Base-by-base conservation (phyloP, 2,113 vertebrate species). In the Geothlypis trichas region DNA sequence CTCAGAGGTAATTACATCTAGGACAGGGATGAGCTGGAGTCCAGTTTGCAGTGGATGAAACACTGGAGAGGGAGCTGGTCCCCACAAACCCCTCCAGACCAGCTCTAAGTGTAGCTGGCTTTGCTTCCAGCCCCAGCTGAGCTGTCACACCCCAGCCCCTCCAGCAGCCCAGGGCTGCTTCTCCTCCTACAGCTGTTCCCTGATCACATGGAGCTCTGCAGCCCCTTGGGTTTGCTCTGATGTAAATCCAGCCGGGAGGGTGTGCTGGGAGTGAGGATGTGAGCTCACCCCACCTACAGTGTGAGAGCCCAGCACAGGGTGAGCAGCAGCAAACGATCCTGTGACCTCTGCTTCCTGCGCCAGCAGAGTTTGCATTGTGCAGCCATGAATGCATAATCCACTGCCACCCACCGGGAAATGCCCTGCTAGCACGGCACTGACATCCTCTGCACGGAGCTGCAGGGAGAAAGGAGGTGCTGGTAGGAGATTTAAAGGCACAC, bases 271-370 rank as follows among this genome's bases (percentile, higher is more conserved):
- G 22, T 0, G 35, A 90, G 80, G 66, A 44, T 54, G 7, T n/a
- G 81, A 30, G 67, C 81, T 52, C 8, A 15, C 49, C 37, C 26
- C 76, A 83, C 69, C 69, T 91, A 11, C 92, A 69, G 62, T 2
- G 77, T 9, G 92, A 75, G 33, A 91, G 74, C 15, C 2, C 1
- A 27, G 57, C 6, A 0, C 18, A 61, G 55, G 73, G 77, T 33
- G 26, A 65, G 68, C 42, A 9, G 86, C 52, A 10, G 67, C 57
- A 46, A 78, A 54, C 0, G 16, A 47, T 55, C 10, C 47, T 1
- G 15, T 79, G 91, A 91, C 89, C 95, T 82, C 49, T 74, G 76
- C 85, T 95, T 93, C 92, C 87, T 68, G 67, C 69, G 85, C 84
- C 11, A 1, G 18, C 35, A 22, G 90, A 42, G 55, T 85, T 76